Percentiles rank a stretch among this genome's conserved stretches.
Evolutionary conservation across 2,797 vertebrate genomes (phyloP).

Genomic region (Ceryle rudis): DNA sequence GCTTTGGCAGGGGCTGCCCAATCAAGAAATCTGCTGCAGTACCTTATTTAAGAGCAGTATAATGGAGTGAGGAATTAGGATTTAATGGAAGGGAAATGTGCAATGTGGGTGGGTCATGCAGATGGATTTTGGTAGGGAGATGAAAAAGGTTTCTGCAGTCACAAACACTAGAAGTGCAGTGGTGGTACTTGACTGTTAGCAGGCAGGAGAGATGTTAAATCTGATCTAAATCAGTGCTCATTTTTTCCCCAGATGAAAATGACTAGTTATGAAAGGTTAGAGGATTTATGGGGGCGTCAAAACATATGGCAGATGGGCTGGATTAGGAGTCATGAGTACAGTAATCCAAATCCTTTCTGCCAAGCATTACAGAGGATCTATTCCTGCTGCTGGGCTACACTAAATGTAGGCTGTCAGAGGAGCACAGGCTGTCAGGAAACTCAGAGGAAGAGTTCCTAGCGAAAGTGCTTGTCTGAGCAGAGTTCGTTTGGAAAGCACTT

Average conservation of each 20-base stretch:
- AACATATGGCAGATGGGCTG: conserved; percentile 60
- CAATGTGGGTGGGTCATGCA: conserved; percentile 19
- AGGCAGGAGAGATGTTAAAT: conserved; percentile 7
- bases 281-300: conserved; percentile 64
- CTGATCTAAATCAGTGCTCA: conserved; percentile 54
- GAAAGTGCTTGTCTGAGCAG: conserved; percentile 9
- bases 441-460: neutral
- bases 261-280: conserved; percentile 51
- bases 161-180: conserved; percentile 2
- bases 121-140: neutral
- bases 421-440: neutral
- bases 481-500: neutral
- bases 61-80: conserved; percentile 18
- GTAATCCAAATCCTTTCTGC: conserved; percentile 64
- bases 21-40: neutral
- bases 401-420: neutral
- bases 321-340: conserved; percentile 43
- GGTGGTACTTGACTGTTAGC: conserved; percentile 33
- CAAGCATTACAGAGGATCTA: conserved; percentile 30
- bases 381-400: conserved; percentile 7
- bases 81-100: conserved; percentile 16
- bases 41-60: conserved; percentile 28
- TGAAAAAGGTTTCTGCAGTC: conserved; percentile 12
- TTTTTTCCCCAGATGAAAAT: conserved; percentile 60
- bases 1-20: conserved; percentile 21